A percentile compares a stretch with the other conserved stretches of the same genome.
Evolutionary conservation across 2,113 vertebrate genomes (phyloP).

Genomic region (Dermatemys mawii): DNA sequence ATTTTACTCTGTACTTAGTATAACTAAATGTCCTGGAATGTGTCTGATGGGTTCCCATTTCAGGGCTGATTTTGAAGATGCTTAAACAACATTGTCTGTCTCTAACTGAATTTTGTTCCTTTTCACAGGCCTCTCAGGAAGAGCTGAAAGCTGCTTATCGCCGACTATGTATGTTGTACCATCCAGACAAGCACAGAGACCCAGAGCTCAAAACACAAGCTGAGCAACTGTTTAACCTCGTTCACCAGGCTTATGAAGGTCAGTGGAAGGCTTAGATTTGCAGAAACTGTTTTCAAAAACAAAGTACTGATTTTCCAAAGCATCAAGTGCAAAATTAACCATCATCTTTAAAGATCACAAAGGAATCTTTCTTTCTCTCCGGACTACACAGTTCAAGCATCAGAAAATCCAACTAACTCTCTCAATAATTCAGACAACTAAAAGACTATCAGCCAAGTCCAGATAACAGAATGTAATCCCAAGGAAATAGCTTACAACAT

Average conservation of each 20-base stretch:
- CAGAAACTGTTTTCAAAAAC: not conserved
- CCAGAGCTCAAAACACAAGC: conserved; percentile 94
- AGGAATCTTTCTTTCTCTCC: no score
- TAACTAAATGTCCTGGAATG: not conserved
- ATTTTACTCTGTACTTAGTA: not conserved
- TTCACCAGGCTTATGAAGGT: conserved; percentile 99
- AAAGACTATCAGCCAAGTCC: no score
- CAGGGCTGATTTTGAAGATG: conserved; percentile 1
- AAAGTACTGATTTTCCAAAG: no score
- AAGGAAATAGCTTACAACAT: not conserved
- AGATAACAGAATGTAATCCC: no score
- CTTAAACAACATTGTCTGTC: not conserved
- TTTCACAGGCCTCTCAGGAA: conserved; percentile 90
- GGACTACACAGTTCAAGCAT: no score
- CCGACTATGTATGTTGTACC: conserved; percentile 96
- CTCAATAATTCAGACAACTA: no score
- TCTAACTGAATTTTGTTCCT: conserved; percentile 29
- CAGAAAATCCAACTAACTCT: no score
- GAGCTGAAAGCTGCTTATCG: conserved; percentile 96
- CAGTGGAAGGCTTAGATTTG: conserved; percentile 28
- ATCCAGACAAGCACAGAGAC: conserved; percentile 98
- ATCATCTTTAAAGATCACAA: no score
- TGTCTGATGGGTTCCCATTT: not conserved
- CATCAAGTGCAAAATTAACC: no score
- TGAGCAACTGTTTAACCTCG: conserved; percentile 94